phyloP scores from a whole-genome alignment of 1,140 invertebrate species.

The Drosophila ananassae region DNA sequence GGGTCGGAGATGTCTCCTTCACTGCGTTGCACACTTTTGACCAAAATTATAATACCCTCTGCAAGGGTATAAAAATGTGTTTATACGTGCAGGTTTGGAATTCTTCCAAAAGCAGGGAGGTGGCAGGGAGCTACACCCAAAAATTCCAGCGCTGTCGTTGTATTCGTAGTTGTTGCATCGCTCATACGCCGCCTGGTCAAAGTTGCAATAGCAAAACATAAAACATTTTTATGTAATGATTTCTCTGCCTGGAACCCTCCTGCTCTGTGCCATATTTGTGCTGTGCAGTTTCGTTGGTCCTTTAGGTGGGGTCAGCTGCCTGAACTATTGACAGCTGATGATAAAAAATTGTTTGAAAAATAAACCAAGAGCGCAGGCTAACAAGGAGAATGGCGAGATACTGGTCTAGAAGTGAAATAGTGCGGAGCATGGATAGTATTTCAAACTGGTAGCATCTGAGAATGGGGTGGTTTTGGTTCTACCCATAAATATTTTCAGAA shows the following conservation, averaged over 20 bases:
- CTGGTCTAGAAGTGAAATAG: background rate
- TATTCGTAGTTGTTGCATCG: slow-evolving; percentile 33
- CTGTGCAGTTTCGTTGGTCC: slow-evolving; percentile 34
- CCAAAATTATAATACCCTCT: too few relatives aligned
- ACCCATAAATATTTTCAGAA: too few relatives aligned
- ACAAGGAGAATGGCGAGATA: slow-evolving; percentile 1
- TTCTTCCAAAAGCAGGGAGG: slow-evolving; percentile 55
- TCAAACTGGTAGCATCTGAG: background rate
- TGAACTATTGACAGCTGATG: slow-evolving; percentile 79
- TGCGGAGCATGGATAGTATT: background rate
- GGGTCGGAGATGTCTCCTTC: too few relatives aligned
- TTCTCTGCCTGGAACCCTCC: slow-evolving; percentile 33
- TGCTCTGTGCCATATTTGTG: slow-evolving; percentile 36
- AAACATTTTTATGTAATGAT: slow-evolving; percentile 81
- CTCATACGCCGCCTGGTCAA: slow-evolving; percentile 72
- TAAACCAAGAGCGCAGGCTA: slow-evolving; percentile 42
- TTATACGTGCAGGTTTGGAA: slow-evolving; percentile 70
- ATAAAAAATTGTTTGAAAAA: slow-evolving; percentile 78
- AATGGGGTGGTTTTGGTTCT: background rate
- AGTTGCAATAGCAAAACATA: slow-evolving; percentile 76
- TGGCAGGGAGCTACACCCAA: slow-evolving; percentile 22
- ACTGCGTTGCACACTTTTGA: too few relatives aligned
- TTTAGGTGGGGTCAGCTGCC: slow-evolving; percentile 62
- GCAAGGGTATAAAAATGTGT: too few relatives aligned
- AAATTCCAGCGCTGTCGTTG: slow-evolving; percentile 11